Evolutionary conservation across 2,888 invertebrate species (phyloP), one percentile per base, ranked within the genome.

Genomic region (Trachelus stipa): DNA sequence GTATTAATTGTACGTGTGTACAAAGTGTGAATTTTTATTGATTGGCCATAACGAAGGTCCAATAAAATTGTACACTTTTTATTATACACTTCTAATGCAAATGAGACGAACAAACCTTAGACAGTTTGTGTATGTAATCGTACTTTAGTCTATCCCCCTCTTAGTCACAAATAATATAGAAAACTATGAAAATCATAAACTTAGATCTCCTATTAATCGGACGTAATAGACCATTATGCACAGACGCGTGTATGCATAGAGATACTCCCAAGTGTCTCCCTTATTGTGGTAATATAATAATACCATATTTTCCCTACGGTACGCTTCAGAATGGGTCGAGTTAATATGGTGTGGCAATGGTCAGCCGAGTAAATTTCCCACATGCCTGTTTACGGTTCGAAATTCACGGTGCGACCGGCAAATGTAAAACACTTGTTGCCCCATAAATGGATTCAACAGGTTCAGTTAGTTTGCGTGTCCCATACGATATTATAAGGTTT

Each of bases 371-470:
- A 23, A 23, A 56, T 56, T 9, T 56, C 56, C 56, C 56, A 56
- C 23, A 56, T 56, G 56, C 23, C 9, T 56, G 23, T 56, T 56
- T 56, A 56, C 23, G 9, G 9, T 56, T 56, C 56, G 23, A 56
- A 56, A 56, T 56, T 56, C 56, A 9, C 56, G 56, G 56, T 56
- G 56, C 56, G 9, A 56, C 9, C 23, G 23, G 56, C 56, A 56
- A 56, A 74, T 74, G 73, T 33, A 75, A 77, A 68, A 56, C 73
- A 82, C 82, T 82, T 80, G 81, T 81, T 81, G 82, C 80, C 80
- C 56, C 34, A 40, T 56, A 56, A 76, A 77, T 71, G 68, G 77
- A 79, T 78, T 81, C 80, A 81, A 82, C 82, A 82, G 80, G 82
- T 81, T 81, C 76, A 76, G 77, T 69, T 68, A 75, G 73, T 56